These are phyloP conservation scores for Thelaira solivaga DNA, from an alignment of 2,888 invertebrate genomes.

Conservation along the genomic window DNA sequence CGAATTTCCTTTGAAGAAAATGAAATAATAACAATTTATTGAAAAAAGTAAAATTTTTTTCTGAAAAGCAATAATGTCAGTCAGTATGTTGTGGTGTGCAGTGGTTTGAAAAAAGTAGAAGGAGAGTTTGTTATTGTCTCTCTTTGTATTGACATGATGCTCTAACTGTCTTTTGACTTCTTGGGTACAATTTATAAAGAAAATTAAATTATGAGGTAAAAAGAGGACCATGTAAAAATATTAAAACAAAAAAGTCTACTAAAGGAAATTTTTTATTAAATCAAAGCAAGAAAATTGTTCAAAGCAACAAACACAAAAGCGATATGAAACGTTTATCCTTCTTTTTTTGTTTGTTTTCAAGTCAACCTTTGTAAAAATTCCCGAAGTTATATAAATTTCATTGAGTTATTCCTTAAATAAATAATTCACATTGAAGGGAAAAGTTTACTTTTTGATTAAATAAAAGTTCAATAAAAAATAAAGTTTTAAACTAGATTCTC, in stretches of 20 bases:
- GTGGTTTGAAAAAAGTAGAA: background rate
- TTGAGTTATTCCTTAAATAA: no score
- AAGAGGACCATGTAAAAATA: background rate
- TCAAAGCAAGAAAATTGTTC: conserved; percentile 20
- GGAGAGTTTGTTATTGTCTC: background rate
- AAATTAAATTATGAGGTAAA: conserved; percentile 57
- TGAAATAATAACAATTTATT: conserved; percentile 9
- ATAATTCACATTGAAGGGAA: no score
- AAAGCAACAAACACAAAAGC: background rate
- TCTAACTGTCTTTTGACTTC: conserved; percentile 35
- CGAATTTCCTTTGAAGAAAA: conserved; percentile 40
- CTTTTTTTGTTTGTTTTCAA: no score
- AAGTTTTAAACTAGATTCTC: no score
- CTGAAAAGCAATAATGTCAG: conserved; percentile 21
- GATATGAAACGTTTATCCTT: background rate
- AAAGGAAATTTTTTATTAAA: conserved; percentile 40
- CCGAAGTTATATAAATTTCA: no score
- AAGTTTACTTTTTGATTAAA: no score
- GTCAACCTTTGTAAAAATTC: no score
- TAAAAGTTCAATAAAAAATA: no score
- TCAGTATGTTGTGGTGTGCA: background rate
- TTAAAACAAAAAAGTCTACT: conserved; percentile 13
- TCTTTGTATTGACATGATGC: conserved; percentile 7
- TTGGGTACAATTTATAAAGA: conserved; percentile 23
- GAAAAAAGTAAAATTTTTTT: conserved; percentile 3